These are phyloP conservation scores for Parnassius smintheus DNA, from an alignment of 2,888 invertebrate genomes.

Conservation along the genomic window DNA sequence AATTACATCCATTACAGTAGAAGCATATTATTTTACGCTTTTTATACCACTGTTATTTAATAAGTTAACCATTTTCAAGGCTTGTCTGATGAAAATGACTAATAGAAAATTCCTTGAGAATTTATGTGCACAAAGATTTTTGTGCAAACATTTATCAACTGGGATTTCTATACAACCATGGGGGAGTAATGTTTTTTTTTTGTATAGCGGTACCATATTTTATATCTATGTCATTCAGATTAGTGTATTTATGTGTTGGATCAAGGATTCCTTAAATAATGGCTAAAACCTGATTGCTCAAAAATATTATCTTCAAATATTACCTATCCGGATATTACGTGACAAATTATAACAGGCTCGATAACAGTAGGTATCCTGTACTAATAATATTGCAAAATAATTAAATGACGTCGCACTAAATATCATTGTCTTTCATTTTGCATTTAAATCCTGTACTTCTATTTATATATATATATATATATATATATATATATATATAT, in stretches of 20 bases:
- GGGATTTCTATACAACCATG: neutral
- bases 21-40: constrained; percentile 18
- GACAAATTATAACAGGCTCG: constrained; percentile 51
- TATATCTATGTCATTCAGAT: constrained; percentile 21
- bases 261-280: constrained; percentile 26
- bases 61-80: constrained; percentile 26
- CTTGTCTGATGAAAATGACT: constrained; percentile 19
- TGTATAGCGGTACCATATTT: constrained; percentile 12
- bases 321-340: constrained; percentile 56
- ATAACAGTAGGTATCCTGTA: constrained; percentile 59
- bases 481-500: too few relatives aligned
- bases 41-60: constrained; percentile 22
- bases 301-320: constrained; percentile 50
- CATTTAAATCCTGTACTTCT: neutral
- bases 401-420: constrained; percentile 67
- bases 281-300: constrained; percentile 60
- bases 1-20: neutral
- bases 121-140: neutral
- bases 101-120: neutral
- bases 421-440: constrained; percentile 16
- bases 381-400: constrained; percentile 62
- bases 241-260: constrained; percentile 33
- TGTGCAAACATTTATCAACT: constrained; percentile 2
- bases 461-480: too few relatives aligned
- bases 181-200: constrained; percentile 1